These are phyloP conservation scores for Atrina japonica DNA, from an alignment of 2,888 invertebrate genomes.

Conservation along the genomic window DNA sequence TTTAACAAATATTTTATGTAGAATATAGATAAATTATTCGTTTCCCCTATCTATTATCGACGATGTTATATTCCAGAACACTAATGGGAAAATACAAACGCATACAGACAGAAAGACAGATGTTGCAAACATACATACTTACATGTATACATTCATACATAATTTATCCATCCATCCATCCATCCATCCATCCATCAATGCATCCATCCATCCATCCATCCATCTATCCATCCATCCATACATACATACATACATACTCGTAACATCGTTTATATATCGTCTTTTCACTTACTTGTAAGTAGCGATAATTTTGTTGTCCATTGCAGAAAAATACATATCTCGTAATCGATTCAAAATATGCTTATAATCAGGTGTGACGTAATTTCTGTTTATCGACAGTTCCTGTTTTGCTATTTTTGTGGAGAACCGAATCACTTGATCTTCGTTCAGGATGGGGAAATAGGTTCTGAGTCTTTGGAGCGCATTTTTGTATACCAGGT, in stretches of 20 bases:
- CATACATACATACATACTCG: no score
- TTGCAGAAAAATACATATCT: constrained; percentile 56
- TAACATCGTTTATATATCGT: no score
- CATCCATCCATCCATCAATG: no score
- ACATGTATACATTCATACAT: no score
- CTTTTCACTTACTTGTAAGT: constrained; percentile 73
- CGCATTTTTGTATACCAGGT: constrained; percentile 63
- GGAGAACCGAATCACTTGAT: constrained; percentile 62
- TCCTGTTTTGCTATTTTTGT: constrained; percentile 44
- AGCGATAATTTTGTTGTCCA: constrained; percentile 59
- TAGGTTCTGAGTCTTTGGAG: constrained; percentile 58
- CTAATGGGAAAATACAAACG: no score
- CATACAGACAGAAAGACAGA: no score
- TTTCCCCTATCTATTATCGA: neutral
- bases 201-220: no score
- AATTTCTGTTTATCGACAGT: constrained; percentile 47
- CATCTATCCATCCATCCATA: no score
- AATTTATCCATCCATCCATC: no score
- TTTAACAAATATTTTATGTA: constrained; percentile 18
- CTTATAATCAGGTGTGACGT: constrained; percentile 56
- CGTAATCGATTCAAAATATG: constrained; percentile 59
- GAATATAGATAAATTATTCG: neutral
- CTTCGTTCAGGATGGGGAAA: constrained; percentile 66
- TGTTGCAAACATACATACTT: no score
- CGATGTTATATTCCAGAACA: no score